Evolutionary conservation across 2,797 vertebrate species (phyloP).

Genomic region (Phalloptychus januarius): DNA sequence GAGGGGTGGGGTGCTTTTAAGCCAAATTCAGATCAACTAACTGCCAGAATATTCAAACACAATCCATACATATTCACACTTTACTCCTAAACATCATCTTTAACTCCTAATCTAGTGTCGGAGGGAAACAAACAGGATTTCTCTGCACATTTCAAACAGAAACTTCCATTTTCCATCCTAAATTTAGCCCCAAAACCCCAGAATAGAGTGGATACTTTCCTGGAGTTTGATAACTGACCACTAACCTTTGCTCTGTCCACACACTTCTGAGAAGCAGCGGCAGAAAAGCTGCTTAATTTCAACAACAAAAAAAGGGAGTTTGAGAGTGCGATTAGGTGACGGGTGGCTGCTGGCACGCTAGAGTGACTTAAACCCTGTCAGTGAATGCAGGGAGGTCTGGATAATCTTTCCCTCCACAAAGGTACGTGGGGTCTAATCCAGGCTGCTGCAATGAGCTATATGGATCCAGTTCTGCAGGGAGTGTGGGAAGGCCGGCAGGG

Average conservation of each 20-base stretch:
- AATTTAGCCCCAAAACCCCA: not conserved
- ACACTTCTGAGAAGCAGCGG: slow-evolving; percentile 50
- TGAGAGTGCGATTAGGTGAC: slow-evolving; percentile 76
- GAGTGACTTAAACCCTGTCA: slow-evolving; percentile 81
- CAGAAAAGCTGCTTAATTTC: slow-evolving; percentile 81
- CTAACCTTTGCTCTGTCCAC: slow-evolving; percentile 38
- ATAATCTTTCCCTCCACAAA: slow-evolving; percentile 84
- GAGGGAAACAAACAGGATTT: slow-evolving; percentile 1
- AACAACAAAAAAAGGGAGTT: slow-evolving; percentile 68
- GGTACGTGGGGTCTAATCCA: slow-evolving; percentile 81
- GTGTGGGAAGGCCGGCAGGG: slow-evolving; percentile 82
- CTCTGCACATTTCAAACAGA: not conserved
- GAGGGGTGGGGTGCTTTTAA: slow-evolving; percentile 17
- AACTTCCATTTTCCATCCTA: not conserved
- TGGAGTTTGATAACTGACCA: slow-evolving; percentile 30
- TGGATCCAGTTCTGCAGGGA: slow-evolving; percentile 79
- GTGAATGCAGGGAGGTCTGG: slow-evolving; percentile 83
- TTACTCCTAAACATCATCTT: slow-evolving; percentile 27
- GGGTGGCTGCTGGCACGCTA: slow-evolving; percentile 77
- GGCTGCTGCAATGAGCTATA: slow-evolving; percentile 71
- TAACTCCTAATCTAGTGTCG: not conserved
- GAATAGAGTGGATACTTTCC: slow-evolving; percentile 16
- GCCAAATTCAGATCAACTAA: slow-evolving; percentile 55
- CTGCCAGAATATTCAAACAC: slow-evolving; percentile 70
- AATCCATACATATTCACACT: slow-evolving; percentile 44